A percentile compares a stretch with the other conserved stretches of the same genome.
Evolutionary conservation across 2,888 invertebrate genomes (phyloP).

Genomic region (Zeuzera pyrina): DNA sequence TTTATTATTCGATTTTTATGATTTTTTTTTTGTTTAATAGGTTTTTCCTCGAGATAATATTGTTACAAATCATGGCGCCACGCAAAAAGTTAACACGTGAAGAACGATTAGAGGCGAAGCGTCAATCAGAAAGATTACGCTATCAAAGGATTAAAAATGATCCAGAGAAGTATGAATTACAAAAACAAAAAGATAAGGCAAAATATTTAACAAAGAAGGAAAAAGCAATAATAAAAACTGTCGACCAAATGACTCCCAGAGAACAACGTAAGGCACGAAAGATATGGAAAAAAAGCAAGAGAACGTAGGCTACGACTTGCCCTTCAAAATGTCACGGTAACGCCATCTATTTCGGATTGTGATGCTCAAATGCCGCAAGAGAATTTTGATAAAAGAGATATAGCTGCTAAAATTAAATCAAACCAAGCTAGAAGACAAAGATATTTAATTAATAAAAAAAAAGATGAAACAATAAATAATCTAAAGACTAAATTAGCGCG

Average conservation of each 20-base stretch:
- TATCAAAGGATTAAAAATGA: no score
- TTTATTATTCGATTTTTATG: no score
- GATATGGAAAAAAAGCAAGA: constrained; percentile 7
- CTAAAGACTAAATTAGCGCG: constrained; percentile 7
- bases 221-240: constrained; percentile 1
- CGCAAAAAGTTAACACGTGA: no score
- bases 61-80: not conserved
- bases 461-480: constrained; percentile 6
- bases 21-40: no score
- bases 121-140: not conserved
- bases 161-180: no score
- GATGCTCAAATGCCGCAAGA: not conserved
- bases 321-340: constrained; percentile 8
- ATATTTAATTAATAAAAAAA: constrained; percentile 12
- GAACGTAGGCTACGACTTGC: constrained; percentile 11
- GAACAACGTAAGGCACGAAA: constrained; percentile 5
- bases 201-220: not conserved
- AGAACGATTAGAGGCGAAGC: not conserved
- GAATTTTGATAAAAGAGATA: constrained; percentile 1
- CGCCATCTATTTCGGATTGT: constrained; percentile 4
- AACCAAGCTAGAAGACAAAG: constrained; percentile 12
- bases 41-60: not conserved
- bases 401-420: constrained; percentile 11
- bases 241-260: constrained; percentile 4
- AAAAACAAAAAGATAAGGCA: not conserved